Evolutionary conservation across 2,113 vertebrate genomes (phyloP).

Genomic region (Tachuris rubrigastra): DNA sequence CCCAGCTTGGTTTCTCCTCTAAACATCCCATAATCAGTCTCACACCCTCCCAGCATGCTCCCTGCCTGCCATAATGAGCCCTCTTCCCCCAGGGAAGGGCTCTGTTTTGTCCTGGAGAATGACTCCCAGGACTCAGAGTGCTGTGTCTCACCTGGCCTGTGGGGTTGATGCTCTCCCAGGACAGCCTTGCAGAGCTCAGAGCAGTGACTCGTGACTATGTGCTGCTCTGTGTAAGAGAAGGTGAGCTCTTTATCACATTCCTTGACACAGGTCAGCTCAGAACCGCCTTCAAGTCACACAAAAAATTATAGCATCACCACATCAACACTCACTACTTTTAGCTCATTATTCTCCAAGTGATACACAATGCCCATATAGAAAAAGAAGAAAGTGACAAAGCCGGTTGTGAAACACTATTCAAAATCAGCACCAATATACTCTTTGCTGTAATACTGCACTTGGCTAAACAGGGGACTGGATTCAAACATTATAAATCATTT

Average conservation of each 20-base stretch:
- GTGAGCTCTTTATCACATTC: neutral
- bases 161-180: neutral
- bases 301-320: neutral
- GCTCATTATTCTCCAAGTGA: neutral
- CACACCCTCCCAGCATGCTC: neutral
- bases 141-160: neutral
- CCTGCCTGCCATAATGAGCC: neutral
- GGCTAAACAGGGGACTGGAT: slow-evolving; percentile 1
- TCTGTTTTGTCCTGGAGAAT: rapidly evolving
- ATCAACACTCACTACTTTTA: neutral
- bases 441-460: neutral
- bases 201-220: rapidly evolving
- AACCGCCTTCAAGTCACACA: neutral
- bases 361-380: rapidly evolving
- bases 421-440: neutral
- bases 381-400: neutral
- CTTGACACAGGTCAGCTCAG: neutral
- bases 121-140: rapidly evolving
- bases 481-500: slow-evolving; percentile 52
- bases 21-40: neutral
- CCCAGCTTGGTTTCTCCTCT: neutral
- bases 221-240: neutral
- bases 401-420: neutral
- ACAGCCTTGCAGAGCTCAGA: neutral
- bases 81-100: neutral